Evolutionary conservation across 2,888 invertebrate species (phyloP), one percentile per base, ranked within the genome.

Genomic region (Aspidapion aeneum): DNA sequence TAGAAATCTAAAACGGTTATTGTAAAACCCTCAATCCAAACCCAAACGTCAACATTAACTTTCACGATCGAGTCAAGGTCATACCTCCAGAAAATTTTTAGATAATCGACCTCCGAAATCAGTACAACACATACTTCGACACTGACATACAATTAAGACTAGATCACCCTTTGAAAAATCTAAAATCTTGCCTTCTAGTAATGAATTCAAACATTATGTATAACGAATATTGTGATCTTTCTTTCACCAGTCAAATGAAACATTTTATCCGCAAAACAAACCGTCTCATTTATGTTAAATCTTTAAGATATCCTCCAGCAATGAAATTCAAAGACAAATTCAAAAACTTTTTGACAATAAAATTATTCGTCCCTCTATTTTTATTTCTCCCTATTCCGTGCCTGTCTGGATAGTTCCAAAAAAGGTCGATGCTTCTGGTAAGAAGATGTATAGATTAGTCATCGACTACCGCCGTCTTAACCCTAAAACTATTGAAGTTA

Each of bases 281-380:
- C 20, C 5, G 56, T 5, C 61, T 50, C 12, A 58, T 51, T 19
- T 62, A 62, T 21, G 17, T 18, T 1, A 62, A 62, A 54, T 62
- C 62, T 2, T 21, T 17, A 18, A 62, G 58, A 21, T 54, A 58
- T 3, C 62, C 62, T 16, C 57, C 56, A 55, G 64, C 35, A 18
- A 55, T 18, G 66, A 69, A 68, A 63, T 69, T 21, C 60, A 64
- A 57, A 17, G 16, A 2, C 66, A 67, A 65, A 68, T 68, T 35
- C 55, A 67, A 52, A 66, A 61, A 60, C 17, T 68, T 16, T 20
- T 66, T 1, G 57, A 63, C 21, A 60, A 67, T 57, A 67, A 67
- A 57, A 63, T 63, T 16, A 63, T 63, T 60, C 61, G 66, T 18
- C 67, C 67, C 19, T 66, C 62, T n/a, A n/a, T n/a, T n/a, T n/a